Percentiles rank a stretch among this genome's conserved stretches.
Conservation (phyloP, 2,888 invertebrate genomes). For the Rhagium mordax region DNA sequence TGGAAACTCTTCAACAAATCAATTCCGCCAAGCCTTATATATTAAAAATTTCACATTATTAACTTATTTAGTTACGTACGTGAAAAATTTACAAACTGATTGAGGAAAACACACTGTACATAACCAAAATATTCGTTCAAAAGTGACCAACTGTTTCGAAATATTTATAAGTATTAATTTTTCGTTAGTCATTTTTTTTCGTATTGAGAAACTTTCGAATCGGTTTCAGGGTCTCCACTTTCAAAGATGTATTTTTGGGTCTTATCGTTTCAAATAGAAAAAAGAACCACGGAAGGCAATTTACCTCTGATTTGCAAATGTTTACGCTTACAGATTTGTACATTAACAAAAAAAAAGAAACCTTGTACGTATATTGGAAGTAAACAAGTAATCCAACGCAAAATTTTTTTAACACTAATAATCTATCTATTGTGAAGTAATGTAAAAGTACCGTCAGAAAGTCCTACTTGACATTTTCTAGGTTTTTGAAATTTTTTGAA, state of each 20-base stretch:
- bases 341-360: not conserved
- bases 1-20: no score
- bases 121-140: not conserved
- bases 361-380: not conserved
- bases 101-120: no score
- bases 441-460: no score
- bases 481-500: no score
- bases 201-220: not conserved
- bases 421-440: no score
- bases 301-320: not conserved
- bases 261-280: not conserved
- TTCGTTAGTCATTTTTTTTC: not conserved
- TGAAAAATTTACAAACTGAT: no score
- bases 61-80: no score
- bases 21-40: no score
- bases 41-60: no score
- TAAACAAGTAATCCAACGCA: not conserved
- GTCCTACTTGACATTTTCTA: no score
- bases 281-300: not conserved
- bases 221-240: not conserved
- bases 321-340: no score
- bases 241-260: not conserved
- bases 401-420: not conserved
- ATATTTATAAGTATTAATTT: not conserved
- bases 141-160: not conserved